Evolutionary conservation across 2,888 invertebrate species (phyloP), one percentile per base, ranked within the genome.

Genomic region (Leistus spinibarbis): DNA sequence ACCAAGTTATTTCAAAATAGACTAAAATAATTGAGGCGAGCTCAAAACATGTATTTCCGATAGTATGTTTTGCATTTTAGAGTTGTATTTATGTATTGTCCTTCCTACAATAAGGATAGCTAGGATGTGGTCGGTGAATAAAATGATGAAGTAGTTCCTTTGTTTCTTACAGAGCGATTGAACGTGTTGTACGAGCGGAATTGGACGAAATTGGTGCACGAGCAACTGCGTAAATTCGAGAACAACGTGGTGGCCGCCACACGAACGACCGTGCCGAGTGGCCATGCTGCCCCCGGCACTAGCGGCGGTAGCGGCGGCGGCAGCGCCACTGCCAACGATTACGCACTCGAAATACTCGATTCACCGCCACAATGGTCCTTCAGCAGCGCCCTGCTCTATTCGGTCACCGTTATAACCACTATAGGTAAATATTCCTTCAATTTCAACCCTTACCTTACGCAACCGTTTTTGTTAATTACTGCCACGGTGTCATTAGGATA

Each of bases 371-470:
- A 91, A 81, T 95, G 95, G 95, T 92, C 93, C 0, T 95, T 95
- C 84, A 92, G 93, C 23, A 94, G 95, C 78, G 93, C 95, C 1
- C 85, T 96, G 20, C 89, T 96, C 65, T 96, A 95, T 84, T 94
- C 94, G 79, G 91, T 96, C 81, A 95, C 95, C 57, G 90, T 95
- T 81, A 93, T 95, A 83, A 96, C 95, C 78, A 96, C 96, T 69
- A 95, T 96, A 84, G 96, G 95, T 95, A 84, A 89, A 90, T 83
- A 40, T 40, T 13, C 40, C 40, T 40, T 40, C 40, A 40, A 40
- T 40, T 40, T 40, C 40, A 40, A 40, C 40, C 40, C 40, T 40
- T 40, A 40, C 40, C 40, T 40, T 13, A 7, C 40, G 5, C 3
- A 40, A 40, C 40, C 40, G 40, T 40, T 40, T n/a, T 40, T 40